Base-by-base conservation (phyloP, 2,888 invertebrate genomes). In the Rhyacophila evoluta region DNA sequence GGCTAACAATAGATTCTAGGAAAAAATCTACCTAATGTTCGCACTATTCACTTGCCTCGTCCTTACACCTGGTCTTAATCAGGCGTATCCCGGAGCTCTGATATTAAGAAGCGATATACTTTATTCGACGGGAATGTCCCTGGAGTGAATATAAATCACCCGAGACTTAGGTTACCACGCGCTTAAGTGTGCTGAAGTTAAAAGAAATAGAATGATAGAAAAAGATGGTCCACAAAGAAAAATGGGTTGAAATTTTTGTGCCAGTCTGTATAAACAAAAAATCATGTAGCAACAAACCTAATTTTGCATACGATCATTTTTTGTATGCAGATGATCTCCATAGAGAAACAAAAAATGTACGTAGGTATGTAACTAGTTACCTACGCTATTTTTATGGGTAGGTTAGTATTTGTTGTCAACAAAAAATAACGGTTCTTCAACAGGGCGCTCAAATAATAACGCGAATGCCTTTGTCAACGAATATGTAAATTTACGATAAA, bases 261-360 rank as follows among this genome's bases (percentile, higher is more conserved):
- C 15, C 55, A 55, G 55, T 25, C 55, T 55, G 55, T 55, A 15
- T 55, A 55, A 69, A 69, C 25, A 68, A 19, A 55, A 74, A 25
- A 76, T 39, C 69, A 74, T 19, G 55, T 12, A 10, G 69, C 29
- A 75, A 80, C 81, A 81, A 70, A 38, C 80, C 81, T 81, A 81
- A 81, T 82, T 82, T 82, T 79, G 82, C 77, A 80, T 82, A 80
- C 74, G 69, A 28, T 27, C 25, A 69, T 68, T 79, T 73, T 76
- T 74, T 74, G 36, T 72, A 72, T 69, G 28, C 69, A 69, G 69
- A 29, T 28, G n/a, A 29, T 29, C 69, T 76, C 36, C 28, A 33
- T 78, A 78, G 38, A 71, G 39, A 75, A 75, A 72, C 41, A 72
- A 72, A n/a, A 33, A 33, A 33, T 6, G 12, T 19, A 55, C 55